phyloP scores from a whole-genome alignment of 2,797 vertebrate genomes.

The Eulemur mongoz region DNA sequence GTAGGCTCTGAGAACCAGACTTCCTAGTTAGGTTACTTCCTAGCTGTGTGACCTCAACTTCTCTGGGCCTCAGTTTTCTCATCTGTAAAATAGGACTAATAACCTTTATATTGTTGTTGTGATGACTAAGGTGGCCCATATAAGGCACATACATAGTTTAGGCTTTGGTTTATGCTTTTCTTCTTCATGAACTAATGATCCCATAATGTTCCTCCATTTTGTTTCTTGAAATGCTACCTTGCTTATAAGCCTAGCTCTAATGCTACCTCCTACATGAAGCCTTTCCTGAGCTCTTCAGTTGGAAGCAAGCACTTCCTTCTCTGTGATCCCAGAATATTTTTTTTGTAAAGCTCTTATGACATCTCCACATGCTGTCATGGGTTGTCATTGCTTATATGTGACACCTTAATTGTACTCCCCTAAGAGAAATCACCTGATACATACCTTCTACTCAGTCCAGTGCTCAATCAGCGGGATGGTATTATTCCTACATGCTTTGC shows the following conservation, averaged over 20 bases:
- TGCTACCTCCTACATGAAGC: not conserved
- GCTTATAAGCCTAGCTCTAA: not conserved
- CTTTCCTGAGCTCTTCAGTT: not conserved
- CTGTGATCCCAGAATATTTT: not conserved
- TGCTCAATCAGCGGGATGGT: not conserved
- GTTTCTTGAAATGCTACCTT: not conserved
- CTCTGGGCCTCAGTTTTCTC: not conserved
- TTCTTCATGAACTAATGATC: not conserved
- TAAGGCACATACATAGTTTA: not conserved
- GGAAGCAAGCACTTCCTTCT: not conserved
- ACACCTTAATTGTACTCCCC: not conserved
- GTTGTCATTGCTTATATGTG: not conserved
- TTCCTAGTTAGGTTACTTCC: not conserved
- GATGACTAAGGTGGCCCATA: not conserved
- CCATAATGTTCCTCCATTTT: not conserved
- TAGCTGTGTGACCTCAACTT: not conserved
- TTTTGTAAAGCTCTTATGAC: not conserved
- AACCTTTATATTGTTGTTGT: not conserved
- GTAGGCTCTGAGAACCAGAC: not conserved
- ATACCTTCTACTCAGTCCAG: not conserved
- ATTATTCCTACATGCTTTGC: not conserved
- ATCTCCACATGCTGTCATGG: not conserved
- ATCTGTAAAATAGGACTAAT: not conserved
- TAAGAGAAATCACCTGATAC: not conserved
- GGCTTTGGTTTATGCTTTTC: not conserved